Base-by-base conservation (phyloP, 92 coral and sea anemone genomes). In the Zoanthus sociatus region DNA sequence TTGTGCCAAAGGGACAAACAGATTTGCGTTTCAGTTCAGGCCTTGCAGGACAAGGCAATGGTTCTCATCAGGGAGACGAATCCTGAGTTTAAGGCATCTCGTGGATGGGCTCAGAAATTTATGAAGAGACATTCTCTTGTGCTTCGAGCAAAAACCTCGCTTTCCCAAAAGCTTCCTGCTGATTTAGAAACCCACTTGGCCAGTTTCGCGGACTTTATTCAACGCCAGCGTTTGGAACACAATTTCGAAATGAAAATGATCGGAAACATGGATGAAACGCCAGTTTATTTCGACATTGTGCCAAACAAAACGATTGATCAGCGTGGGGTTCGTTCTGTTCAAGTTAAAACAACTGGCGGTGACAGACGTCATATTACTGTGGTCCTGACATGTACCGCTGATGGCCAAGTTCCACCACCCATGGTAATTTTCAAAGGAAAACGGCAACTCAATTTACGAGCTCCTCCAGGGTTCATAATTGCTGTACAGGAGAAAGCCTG, bases 351-450 rank as follows among this genome's bases (percentile, higher is more conserved):
- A 77, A 77, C 69, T 10, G 82, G 69, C 15, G 82, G 82, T 14
- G 69, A 11, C 66, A 31, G 68, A 26, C 64, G 82, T 42, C 69
- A 77, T 26, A 55, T 77, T 3, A 77, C 82, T 32, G 82, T 77
- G 14, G 82, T 77, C 68, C 82, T 77, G 13, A 77, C 82, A 21
- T 77, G 82, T 63, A 77, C 82, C 21, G 69, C 82, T 44, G 82
- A 77, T 16, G 82, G 82, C 31, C 82, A 77, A 14, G n/a, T 77
- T 11, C 48, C 48, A 16, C 68, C 82, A 77, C 69, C 82, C 66
- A 77, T 77, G 82, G 82, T 77, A 11, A 77, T 77, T 68, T 77
- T 83, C 20, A 89, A 88, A 83, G 69, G 82, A 31, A 77, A 77
- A 14, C 60, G 82, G 15, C 69, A 56, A 77, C 64, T 77, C 12